These are phyloP conservation scores for Thalassophryne amazonica DNA, from an alignment of 2,797 vertebrate genomes.

Conservation along the genomic window DNA sequence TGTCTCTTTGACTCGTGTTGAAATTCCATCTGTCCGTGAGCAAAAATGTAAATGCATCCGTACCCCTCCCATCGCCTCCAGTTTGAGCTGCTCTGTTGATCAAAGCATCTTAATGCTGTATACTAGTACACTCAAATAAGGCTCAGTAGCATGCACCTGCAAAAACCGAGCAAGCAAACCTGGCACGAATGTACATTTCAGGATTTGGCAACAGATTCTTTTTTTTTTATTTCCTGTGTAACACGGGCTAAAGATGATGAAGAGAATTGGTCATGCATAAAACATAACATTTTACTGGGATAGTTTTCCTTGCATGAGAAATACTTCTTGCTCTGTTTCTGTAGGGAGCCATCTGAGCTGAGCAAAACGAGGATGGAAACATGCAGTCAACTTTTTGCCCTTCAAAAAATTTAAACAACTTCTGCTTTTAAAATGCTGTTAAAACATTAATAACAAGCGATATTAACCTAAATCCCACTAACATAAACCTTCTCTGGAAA, in stretches of 20 bases:
- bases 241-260: constrained; percentile 27
- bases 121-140: constrained; percentile 10
- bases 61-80: background rate
- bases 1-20: constrained; percentile 13
- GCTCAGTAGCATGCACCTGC: background rate
- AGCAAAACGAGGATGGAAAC: constrained; percentile 13
- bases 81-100: constrained; percentile 9
- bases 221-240: constrained; percentile 16
- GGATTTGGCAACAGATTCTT: constrained; percentile 15
- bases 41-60: constrained; percentile 3
- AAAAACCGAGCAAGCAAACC: constrained; percentile 15
- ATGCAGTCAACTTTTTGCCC: constrained; percentile 17
- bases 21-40: background rate
- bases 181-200: constrained; percentile 11
- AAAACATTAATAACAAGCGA: constrained; percentile 43
- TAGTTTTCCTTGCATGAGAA: constrained; percentile 31
- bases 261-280: constrained; percentile 44
- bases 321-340: constrained; percentile 22
- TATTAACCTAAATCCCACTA: constrained; percentile 52
- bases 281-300: constrained; percentile 48
- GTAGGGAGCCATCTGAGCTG: constrained; percentile 21
- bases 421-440: constrained; percentile 46
- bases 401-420: constrained; percentile 38
- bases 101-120: constrained; percentile 16
- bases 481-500: constrained; percentile 19